Conservation (phyloP, 1,140 invertebrate species). For the Plodia interpunctella region DNA sequence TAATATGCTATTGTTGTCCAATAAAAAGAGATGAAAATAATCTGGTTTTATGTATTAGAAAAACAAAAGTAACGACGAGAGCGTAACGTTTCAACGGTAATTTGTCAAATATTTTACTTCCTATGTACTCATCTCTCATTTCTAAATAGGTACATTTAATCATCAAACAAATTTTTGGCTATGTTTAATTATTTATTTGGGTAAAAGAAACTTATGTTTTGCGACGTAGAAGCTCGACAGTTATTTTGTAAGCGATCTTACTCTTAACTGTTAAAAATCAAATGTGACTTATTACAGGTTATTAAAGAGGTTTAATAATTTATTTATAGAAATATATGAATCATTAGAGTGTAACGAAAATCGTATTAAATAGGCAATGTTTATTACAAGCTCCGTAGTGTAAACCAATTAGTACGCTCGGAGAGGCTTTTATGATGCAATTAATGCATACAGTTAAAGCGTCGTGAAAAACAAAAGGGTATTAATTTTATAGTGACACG, state of each 20-base stretch:
- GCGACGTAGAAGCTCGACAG: too few species aligned
- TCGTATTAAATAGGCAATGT: slow-evolving; percentile 21
- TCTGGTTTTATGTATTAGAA: slow-evolving; percentile 6
- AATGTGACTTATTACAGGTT: too few species aligned
- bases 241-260: too few species aligned
- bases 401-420: slow-evolving; percentile 48
- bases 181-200: too few species aligned
- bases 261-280: too few species aligned
- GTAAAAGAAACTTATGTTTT: too few species aligned
- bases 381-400: slow-evolving; percentile 32
- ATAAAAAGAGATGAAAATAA: slow-evolving; percentile 43
- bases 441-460: slow-evolving; percentile 49
- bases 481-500: slow-evolving; percentile 57
- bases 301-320: too few species aligned
- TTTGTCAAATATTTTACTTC: background rate
- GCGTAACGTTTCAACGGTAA: background rate
- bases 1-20: slow-evolving; percentile 55
- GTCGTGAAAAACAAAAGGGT: slow-evolving; percentile 52
- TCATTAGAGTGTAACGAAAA: slow-evolving; percentile 16
- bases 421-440: slow-evolving; percentile 49
- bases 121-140: background rate
- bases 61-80: slow-evolving; percentile 10
- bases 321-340: background rate
- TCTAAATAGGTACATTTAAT: too few species aligned
- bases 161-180: too few species aligned